Conservation (phyloP, 1,140 invertebrate genomes). For the Caenorhabditis latens region DNA sequence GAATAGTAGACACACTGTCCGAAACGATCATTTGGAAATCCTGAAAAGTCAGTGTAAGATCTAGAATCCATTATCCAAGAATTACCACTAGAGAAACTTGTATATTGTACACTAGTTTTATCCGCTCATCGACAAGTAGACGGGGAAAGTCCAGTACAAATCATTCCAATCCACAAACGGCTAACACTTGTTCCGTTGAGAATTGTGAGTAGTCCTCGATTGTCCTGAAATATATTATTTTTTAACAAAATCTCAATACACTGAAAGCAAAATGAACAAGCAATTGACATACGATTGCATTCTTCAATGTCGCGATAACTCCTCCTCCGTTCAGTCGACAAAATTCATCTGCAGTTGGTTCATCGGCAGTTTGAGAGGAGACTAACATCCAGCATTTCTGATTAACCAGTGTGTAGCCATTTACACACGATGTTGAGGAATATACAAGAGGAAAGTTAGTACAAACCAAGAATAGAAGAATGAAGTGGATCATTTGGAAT, state of each 20-base stretch:
- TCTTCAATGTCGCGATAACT: not conserved
- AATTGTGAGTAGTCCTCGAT: not conserved
- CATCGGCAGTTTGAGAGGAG: not conserved
- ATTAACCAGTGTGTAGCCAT: not conserved
- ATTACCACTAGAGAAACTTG: not conserved
- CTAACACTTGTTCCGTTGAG: not conserved
- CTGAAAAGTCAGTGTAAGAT: not conserved
- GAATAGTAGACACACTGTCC: not conserved
- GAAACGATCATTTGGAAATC: not conserved
- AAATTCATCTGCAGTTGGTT: not conserved
- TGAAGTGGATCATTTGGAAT: too few relatives aligned
- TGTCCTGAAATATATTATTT: not conserved
- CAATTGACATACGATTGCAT: not conserved
- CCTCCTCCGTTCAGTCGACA: not conserved
- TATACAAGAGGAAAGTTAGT: too few relatives aligned
- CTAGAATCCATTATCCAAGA: too few relatives aligned
- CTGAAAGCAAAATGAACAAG: not conserved
- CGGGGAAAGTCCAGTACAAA: not conserved
- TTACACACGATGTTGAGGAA: not conserved
- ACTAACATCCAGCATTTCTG: not conserved
- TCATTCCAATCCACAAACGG: not conserved
- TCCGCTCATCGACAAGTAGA: not conserved
- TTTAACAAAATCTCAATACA: not conserved
- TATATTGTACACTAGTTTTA: not conserved
- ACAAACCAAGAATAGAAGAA: too few relatives aligned